Base-by-base conservation (phyloP, 1,140 invertebrate genomes). In the Mesaphorura yosii region DNA sequence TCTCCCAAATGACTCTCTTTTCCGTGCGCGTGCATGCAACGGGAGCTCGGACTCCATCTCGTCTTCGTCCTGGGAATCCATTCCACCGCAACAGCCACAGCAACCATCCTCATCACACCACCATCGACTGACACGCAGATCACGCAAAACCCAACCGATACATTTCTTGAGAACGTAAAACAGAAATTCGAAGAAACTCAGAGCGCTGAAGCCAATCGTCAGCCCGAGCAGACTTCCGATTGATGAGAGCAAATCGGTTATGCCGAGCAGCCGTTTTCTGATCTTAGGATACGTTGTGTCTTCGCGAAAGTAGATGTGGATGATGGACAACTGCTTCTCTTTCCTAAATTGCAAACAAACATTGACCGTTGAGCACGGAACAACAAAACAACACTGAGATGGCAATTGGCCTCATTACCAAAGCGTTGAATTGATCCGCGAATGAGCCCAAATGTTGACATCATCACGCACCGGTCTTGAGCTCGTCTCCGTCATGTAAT, bases 231-330 rank as follows among this genome's bases (percentile, higher is more conserved):
- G n/a, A n/a, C 31, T n/a, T 34, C 31, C 31, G 10, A n/a, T 34
- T 10, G 10, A 10, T 34, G 31, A 10, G 19, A 59, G 29, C 15
- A 59, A 40, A 31, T 59, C 58, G 2, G 47, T 51, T 12, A 42
- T 44, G 6, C 53, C 45, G 40, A 49, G 53, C 4, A 59, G 39
- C 51, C 56, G 44, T 37, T 52, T 59, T 31, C 58, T 10, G 3
- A 53, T 23, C 27, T 48, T 22, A 14, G 58, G 38, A 23, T 59
- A 59, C 3, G n/a, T 29, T 19, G 53, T 48, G 26, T 55, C 58
- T 28, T 48, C 28, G 4, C 50, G 39, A 6, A 55, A 52, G 34
- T 49, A 59, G n/a, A 59, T 17, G 29, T 59, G 58, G 25, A 59
- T 50, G 14, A 59, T 56, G 0, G 58, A 59, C 53, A 15, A 20